phyloP scores from a whole-genome alignment of 37 sponge, comb jelly and placozoan species.

The Halisarca cf. caerulea region DNA sequence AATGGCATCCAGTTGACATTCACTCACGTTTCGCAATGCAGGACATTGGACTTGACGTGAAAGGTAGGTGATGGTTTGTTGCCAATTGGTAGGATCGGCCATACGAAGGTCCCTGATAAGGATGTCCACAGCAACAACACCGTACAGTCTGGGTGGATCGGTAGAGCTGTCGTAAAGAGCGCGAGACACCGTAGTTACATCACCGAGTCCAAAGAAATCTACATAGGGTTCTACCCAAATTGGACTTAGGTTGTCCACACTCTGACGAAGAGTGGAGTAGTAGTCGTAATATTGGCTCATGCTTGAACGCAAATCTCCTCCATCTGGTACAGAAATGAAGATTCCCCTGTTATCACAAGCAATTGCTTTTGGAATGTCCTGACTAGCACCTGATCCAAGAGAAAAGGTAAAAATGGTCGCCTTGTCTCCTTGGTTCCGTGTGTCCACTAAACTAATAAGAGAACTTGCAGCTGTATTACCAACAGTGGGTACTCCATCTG shows the following conservation, averaged over 20 bases:
- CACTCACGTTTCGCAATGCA: neutral
- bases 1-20: constrained; percentile 12
- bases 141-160: neutral
- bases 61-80: neutral
- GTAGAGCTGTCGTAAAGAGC: constrained; percentile 13
- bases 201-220: constrained; percentile 40
- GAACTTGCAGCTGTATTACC: neutral
- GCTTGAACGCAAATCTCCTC: neutral
- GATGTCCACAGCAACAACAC: constrained; percentile 9
- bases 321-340: constrained; percentile 14
- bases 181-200: constrained; percentile 14
- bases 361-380: neutral
- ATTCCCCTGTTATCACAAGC: constrained; percentile 12
- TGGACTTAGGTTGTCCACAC: neutral
- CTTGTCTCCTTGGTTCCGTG: neutral
- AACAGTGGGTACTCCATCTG: neutral
- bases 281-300: constrained; percentile 41
- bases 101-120: constrained; percentile 8
- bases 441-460: neutral
- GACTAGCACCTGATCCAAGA: neutral
- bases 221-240: constrained; percentile 32
- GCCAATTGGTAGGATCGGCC: constrained; percentile 7
- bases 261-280: constrained; percentile 11
- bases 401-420: constrained; percentile 2
- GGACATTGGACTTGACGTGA: constrained; percentile 14